Percentiles rank a stretch among this genome's conserved stretches.
phyloP scores from a whole-genome alignment of 2,113 vertebrate genomes.

The Orthonyx spaldingii region DNA sequence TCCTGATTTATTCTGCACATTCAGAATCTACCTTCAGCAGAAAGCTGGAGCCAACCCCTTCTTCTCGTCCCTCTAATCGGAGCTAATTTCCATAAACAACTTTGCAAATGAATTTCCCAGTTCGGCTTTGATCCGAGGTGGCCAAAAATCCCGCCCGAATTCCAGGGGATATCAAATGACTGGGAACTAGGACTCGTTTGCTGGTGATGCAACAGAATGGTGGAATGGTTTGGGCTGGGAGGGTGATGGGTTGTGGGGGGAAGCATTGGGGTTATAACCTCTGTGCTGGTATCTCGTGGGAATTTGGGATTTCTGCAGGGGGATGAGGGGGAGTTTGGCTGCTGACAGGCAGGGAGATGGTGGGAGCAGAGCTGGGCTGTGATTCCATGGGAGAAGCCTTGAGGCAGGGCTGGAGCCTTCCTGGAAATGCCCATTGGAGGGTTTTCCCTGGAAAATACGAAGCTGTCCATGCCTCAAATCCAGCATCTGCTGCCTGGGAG shows the following conservation, averaged over 20 bases:
- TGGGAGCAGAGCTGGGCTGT: background rate
- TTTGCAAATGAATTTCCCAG: background rate
- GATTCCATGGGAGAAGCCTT: accelerated
- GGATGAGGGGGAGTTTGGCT: background rate
- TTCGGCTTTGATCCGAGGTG: background rate
- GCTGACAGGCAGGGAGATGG: background rate
- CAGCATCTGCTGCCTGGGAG: background rate
- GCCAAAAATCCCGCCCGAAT: background rate
- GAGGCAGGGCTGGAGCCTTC: background rate
- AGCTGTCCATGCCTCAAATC: accelerated
- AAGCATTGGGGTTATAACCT: accelerated
- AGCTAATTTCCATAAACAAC: background rate
- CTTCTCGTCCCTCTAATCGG: background rate
- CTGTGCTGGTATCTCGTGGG: no score
- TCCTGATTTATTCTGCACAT: background rate
- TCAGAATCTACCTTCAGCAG: background rate
- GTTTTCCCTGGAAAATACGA: accelerated
- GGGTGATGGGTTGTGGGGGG: background rate
- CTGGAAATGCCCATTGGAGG: background rate
- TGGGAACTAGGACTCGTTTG: background rate
- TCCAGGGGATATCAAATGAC: background rate
- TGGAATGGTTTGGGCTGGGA: background rate
- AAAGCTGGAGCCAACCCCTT: accelerated
- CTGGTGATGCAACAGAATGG: background rate
- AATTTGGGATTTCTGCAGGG: accelerated